A percentile compares a stretch with the other conserved stretches of the same genome.
These are phyloP conservation scores for Cephalopachus bancanus DNA, from an alignment of 2,797 vertebrate species.

Conservation along the genomic window DNA sequence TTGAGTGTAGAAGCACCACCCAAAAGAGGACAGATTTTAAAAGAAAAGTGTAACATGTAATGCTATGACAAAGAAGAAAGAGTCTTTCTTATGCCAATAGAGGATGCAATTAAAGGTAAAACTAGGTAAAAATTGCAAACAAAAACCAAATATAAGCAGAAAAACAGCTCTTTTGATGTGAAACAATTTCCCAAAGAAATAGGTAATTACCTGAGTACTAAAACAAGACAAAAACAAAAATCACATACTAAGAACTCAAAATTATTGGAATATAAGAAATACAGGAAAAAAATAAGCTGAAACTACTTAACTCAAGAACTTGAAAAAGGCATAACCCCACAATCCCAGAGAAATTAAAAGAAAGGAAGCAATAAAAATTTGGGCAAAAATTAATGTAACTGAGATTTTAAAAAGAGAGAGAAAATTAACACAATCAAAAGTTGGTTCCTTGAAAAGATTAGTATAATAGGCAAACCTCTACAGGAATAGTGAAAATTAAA, in stretches of 20 bases:
- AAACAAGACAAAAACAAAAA: not conserved
- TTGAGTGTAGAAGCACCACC: not conserved
- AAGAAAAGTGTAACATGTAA: not conserved
- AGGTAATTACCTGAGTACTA: not conserved
- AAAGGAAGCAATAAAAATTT: conserved; percentile 5
- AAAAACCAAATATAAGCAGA: not conserved
- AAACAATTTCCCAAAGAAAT: not conserved
- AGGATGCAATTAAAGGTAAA: not conserved
- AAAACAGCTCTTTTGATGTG: not conserved
- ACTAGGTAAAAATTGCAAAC: not conserved
- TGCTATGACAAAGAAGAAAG: not conserved
- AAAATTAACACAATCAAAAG: not conserved
- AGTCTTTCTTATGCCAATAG: not conserved
- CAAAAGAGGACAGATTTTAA: not conserved
- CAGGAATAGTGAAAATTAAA: not conserved
- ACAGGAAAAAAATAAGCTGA: not conserved
- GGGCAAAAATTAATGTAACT: not conserved
- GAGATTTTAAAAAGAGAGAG: not conserved
- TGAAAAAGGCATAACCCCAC: not conserved
- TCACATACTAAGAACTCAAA: not conserved
- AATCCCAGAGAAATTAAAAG: not conserved
- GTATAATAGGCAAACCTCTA: not conserved
- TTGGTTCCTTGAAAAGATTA: not conserved
- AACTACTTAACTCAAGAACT: not conserved
- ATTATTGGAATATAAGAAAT: not conserved